Conservation (phyloP, 2,888 invertebrate genomes). For the Elysia crispata region DNA sequence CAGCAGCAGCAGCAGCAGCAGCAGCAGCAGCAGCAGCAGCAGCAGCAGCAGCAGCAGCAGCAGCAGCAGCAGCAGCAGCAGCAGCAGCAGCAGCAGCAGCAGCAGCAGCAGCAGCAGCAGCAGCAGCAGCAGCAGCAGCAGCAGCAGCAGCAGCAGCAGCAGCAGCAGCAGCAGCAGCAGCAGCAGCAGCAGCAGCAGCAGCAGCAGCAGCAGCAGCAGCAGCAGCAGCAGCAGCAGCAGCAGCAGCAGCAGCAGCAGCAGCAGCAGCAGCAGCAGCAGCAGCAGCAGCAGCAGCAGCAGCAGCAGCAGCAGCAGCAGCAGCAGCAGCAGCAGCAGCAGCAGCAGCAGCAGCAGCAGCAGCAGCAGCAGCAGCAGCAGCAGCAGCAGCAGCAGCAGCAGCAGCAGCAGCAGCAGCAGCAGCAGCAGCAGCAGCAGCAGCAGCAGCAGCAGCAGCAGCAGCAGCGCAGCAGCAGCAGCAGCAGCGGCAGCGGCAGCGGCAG, state of each 20-base stretch:
- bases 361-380: not conserved
- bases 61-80: not conserved
- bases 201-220: not conserved
- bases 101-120: not conserved
- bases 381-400: not conserved
- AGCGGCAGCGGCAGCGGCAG: too few relatives aligned
- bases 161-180: not conserved
- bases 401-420: not conserved
- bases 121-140: not conserved
- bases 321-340: not conserved
- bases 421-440: conserved; percentile 1
- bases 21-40: too few relatives aligned
- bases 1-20: not conserved
- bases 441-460: not conserved
- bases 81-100: not conserved
- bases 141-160: not conserved
- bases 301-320: not conserved
- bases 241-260: too few relatives aligned
- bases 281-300: not conserved
- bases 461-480: not conserved
- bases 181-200: not conserved
- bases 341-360: not conserved
- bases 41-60: not conserved
- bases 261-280: not conserved
- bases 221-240: not conserved